Percentiles rank a stretch among this genome's conserved stretches.
Conservation (phyloP, 2,888 invertebrate species). For the Tortricodes alternella region DNA sequence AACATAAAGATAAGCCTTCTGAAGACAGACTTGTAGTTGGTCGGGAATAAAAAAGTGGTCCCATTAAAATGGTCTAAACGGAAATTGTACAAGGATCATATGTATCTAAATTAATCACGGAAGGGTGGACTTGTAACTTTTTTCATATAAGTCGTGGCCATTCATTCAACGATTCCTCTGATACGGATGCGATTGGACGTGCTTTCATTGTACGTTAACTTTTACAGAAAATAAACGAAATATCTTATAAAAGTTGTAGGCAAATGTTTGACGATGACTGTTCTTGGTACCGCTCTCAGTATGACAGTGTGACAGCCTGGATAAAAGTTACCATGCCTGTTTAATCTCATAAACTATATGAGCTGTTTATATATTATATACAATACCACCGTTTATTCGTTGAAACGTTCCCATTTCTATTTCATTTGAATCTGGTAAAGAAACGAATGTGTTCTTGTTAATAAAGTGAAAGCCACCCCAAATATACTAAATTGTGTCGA, state of each 20-base stretch:
- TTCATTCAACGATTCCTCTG: slow-evolving; percentile 24
- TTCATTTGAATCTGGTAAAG: no score
- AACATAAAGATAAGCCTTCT: slow-evolving; percentile 66
- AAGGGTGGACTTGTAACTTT: slow-evolving; percentile 27
- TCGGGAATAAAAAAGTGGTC: slow-evolving; percentile 38
- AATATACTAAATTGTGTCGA: slow-evolving; percentile 2
- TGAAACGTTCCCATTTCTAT: background rate
- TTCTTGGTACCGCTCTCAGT: background rate
- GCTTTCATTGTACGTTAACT: background rate
- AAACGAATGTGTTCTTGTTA: no score
- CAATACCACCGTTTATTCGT: no score
- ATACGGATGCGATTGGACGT: slow-evolving; percentile 21
- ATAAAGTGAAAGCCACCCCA: no score
- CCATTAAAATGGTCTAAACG: slow-evolving; percentile 41
- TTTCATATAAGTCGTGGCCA: slow-evolving; percentile 25
- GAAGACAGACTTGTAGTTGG: slow-evolving; percentile 49
- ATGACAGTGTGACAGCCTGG: slow-evolving; percentile 16
- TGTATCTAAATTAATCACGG: slow-evolving; percentile 29
- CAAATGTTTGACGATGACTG: slow-evolving; percentile 9
- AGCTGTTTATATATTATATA: no score
- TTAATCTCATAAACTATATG: background rate
- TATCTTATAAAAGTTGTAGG: slow-evolving; percentile 21
- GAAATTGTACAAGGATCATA: slow-evolving; percentile 35
- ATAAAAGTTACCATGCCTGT: slow-evolving; percentile 4
- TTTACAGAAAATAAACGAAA: background rate